Evolutionary conservation across 2,888 invertebrate species (phyloP).

Genomic region (Monoplex corrugatus): DNA sequence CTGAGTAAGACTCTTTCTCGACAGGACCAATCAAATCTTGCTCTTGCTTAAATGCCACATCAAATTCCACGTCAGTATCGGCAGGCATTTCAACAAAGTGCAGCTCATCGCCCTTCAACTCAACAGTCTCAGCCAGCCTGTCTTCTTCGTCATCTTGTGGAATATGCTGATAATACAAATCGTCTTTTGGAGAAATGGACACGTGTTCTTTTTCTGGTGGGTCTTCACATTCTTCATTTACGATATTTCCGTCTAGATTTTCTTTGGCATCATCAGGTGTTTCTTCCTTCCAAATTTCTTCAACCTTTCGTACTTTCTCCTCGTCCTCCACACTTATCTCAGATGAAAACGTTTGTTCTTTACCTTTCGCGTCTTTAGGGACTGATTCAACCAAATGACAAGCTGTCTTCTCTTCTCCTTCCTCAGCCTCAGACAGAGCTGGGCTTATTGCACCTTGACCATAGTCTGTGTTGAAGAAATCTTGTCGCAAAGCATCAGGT

Average conservation of each 20-base stretch:
- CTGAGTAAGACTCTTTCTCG: conserved; percentile 61
- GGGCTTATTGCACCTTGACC: background rate
- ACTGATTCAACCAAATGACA: conserved; percentile 76
- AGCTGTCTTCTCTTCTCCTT: conserved; percentile 71
- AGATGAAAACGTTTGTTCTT: conserved; percentile 62
- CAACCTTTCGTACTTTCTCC: no score
- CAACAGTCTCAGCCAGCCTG: conserved; percentile 30
- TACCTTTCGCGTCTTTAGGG: conserved; percentile 73
- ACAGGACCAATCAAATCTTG: no score
- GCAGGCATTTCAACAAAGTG: background rate
- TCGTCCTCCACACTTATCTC: conserved; percentile 59
- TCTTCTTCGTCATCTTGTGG: conserved; percentile 61
- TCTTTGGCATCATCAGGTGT: conserved; percentile 23
- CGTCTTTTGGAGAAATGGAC: conserved; percentile 45
- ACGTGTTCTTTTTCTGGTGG: conserved; percentile 34
- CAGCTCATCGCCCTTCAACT: conserved; percentile 34
- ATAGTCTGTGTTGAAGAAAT: conserved; percentile 61
- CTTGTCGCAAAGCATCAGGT: conserved; percentile 74
- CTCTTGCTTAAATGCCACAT: conserved; percentile 37
- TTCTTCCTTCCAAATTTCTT: background rate
- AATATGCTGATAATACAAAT: conserved; percentile 51
- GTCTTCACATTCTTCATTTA: conserved; percentile 77
- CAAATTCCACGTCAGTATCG: conserved; percentile 40
- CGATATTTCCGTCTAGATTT: conserved; percentile 72
- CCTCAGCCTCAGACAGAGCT: conserved; percentile 45